Conservation (phyloP, 1,140 invertebrate species). For the Stratiolaelaps scimitus region DNA sequence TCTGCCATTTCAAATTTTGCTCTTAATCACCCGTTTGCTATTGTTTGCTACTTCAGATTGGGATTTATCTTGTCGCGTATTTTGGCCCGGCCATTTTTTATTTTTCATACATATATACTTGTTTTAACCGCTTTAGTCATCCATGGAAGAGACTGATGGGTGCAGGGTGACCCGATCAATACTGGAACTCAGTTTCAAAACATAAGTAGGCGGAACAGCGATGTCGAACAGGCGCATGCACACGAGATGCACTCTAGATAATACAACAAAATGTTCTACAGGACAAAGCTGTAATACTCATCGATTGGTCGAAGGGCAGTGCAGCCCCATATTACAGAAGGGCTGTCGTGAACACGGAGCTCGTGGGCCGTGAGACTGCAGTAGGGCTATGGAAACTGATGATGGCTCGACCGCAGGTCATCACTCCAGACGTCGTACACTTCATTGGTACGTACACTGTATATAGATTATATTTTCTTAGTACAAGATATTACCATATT, state of each 20-base stretch:
- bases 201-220: neutral
- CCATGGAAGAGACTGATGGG: neutral
- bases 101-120: too few relatives aligned
- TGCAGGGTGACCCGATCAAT: neutral
- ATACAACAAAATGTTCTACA: neutral
- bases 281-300: slow-evolving; percentile 30
- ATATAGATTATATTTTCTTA: too few relatives aligned
- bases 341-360: slow-evolving; percentile 32
- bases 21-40: too few relatives aligned
- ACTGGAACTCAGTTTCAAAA: neutral
- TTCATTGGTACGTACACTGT: too few relatives aligned
- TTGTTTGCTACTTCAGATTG: too few relatives aligned
- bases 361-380: slow-evolving; percentile 31
- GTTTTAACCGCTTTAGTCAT: neutral
- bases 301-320: slow-evolving; percentile 35
- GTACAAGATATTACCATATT: too few relatives aligned
- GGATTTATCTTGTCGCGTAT: too few relatives aligned
- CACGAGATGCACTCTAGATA: neutral
- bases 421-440: neutral
- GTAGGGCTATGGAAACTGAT: neutral
- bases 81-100: too few relatives aligned
- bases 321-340: slow-evolving; percentile 31
- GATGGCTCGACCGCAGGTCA: neutral
- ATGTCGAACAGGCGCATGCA: neutral
- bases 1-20: too few relatives aligned